Conservation (phyloP, 2,797 vertebrate species). For the Galago senegalensis region DNA sequence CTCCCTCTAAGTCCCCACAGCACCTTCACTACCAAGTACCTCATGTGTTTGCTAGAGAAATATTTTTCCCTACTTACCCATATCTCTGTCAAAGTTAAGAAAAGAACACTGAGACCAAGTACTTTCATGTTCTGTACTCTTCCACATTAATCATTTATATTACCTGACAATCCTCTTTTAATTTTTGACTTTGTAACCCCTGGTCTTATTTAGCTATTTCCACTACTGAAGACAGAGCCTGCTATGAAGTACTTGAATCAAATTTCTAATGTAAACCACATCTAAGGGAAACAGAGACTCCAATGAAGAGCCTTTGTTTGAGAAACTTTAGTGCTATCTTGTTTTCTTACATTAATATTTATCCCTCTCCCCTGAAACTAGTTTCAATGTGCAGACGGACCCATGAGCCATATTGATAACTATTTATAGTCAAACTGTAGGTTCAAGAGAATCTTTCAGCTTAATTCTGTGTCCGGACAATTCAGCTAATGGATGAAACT, state of each 20-base stretch:
- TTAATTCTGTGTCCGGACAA: not conserved
- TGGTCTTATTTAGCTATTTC: not conserved
- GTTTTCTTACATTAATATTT: constrained; percentile 25
- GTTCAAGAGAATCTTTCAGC: not conserved
- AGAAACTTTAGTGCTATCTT: not conserved
- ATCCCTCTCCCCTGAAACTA: not conserved
- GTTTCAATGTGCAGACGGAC: not conserved
- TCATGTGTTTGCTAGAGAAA: not conserved
- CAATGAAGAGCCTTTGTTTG: not conserved
- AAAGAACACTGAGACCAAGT: not conserved
- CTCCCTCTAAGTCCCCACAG: not conserved
- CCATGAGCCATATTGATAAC: not conserved
- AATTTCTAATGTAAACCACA: constrained; percentile 2
- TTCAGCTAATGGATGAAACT: not conserved
- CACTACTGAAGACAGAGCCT: not conserved
- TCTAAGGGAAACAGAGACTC: not conserved
- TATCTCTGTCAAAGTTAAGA: not conserved
- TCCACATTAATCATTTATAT: not conserved
- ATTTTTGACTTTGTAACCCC: not conserved
- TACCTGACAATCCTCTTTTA: not conserved
- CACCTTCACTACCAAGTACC: not conserved
- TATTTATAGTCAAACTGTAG: not conserved
- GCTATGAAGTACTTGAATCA: not conserved
- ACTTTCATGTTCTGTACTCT: not conserved
- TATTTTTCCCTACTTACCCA: not conserved